A percentile compares a stretch with the other conserved stretches of the same genome.
These are phyloP conservation scores for Nixonia krombeini DNA, from an alignment of 1,140 invertebrate genomes.

Conservation along the genomic window DNA sequence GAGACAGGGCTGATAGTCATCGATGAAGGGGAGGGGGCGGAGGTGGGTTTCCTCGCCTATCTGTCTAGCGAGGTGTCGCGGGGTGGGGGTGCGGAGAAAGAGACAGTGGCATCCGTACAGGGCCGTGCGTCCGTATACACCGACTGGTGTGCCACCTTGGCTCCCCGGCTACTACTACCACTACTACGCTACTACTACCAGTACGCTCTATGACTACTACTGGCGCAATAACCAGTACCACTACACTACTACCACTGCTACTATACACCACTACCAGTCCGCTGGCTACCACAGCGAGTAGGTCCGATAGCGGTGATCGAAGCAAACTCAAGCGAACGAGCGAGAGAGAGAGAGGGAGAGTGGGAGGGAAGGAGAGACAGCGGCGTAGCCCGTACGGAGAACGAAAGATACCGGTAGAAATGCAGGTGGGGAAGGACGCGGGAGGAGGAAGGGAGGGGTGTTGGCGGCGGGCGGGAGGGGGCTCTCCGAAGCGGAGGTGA, in stretches of 20 bases:
- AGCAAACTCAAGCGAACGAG: slow-evolving; percentile 14
- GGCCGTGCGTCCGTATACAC: slow-evolving; percentile 19
- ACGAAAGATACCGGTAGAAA: slow-evolving; percentile 16
- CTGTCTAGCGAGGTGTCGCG: slow-evolving; percentile 12
- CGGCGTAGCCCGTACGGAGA: background rate
- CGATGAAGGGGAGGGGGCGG: slow-evolving; percentile 23
- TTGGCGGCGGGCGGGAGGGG: slow-evolving; percentile 43
- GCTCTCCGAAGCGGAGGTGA: slow-evolving; percentile 65
- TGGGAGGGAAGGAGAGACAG: slow-evolving; percentile 13
- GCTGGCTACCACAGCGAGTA: no score
- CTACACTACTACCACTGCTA: no score
- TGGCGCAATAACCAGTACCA: no score
- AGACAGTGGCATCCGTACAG: slow-evolving; percentile 11
- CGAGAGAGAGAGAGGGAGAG: slow-evolving; percentile 13
- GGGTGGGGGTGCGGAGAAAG: slow-evolving; percentile 21
- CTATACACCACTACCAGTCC: no score
- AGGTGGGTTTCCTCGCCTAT: slow-evolving; percentile 33
- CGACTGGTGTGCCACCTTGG: background rate
- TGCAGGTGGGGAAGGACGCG: slow-evolving; percentile 45
- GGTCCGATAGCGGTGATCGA: slow-evolving; percentile 14
- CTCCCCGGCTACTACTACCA: background rate
- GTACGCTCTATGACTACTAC: no score
- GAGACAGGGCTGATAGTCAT: slow-evolving; percentile 43
- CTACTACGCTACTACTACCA: background rate
- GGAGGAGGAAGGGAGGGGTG: slow-evolving; percentile 39